A percentile compares a stretch with the other conserved stretches of the same genome.
These are phyloP conservation scores for Oceanodroma tethys DNA, from an alignment of 2,113 vertebrate genomes.

Conservation along the genomic window DNA sequence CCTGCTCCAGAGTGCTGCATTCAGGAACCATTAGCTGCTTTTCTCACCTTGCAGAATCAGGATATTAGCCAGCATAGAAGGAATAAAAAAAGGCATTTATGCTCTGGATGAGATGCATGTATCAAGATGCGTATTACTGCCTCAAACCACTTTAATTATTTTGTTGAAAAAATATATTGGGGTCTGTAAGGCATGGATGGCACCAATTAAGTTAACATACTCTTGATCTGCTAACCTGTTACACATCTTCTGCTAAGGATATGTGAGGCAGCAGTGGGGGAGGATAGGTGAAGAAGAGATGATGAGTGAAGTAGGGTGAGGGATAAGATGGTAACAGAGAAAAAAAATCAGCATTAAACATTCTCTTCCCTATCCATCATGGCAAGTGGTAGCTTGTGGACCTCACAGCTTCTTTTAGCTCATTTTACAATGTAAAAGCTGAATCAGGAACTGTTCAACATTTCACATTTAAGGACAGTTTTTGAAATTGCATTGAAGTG, in stretches of 20 bases:
- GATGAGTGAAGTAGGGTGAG: not conserved
- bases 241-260: not conserved
- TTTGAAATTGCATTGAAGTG: not conserved
- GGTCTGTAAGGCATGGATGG: not conserved
- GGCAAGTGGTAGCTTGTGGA: not conserved
- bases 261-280: not conserved
- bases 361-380: not conserved
- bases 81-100: not conserved
- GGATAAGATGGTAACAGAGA: not conserved
- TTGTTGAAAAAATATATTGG: not conserved
- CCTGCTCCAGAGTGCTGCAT: not conserved
- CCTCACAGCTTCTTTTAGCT: not conserved
- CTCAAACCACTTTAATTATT: not conserved
- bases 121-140: not conserved
- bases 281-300: not conserved
- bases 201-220: not conserved
- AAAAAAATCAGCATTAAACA: not conserved
- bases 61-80: not conserved
- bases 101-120: not conserved
- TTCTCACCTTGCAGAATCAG: not conserved
- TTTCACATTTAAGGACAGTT: not conserved
- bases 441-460: not conserved
- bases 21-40: not conserved
- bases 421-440: not conserved
- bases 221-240: not conserved